A percentile compares a stretch with the other conserved stretches of the same genome.
Conservation (phyloP, 2,113 vertebrate genomes). For the Vulpes vulpes region DNA sequence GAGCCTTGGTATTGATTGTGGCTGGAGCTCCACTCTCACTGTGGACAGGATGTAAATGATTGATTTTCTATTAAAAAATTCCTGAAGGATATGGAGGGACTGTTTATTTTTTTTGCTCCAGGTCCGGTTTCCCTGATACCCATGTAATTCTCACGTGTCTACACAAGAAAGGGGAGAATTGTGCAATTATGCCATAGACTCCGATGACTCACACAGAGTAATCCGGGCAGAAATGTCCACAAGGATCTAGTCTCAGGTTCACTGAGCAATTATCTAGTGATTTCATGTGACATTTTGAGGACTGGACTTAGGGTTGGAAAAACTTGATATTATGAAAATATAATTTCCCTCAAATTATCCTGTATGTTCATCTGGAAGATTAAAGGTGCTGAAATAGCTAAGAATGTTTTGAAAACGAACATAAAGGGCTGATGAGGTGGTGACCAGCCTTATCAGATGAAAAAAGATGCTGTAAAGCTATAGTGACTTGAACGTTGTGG, state of each 20-base stretch:
- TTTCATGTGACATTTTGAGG: neutral
- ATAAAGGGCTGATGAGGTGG: neutral
- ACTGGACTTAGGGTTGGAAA: neutral
- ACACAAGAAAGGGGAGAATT: constrained; percentile 9
- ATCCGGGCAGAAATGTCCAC: neutral
- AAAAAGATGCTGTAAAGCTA: neutral
- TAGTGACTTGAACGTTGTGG: neutral
- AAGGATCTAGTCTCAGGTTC: neutral
- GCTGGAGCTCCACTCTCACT: neutral
- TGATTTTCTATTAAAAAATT: constrained; percentile 64
- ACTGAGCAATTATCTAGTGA: neutral
- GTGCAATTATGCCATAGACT: neutral
- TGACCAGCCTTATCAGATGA: neutral
- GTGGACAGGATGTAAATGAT: constrained; percentile 36
- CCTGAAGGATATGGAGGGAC: neutral
- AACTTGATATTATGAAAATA: constrained; percentile 20
- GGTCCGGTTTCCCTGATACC: neutral
- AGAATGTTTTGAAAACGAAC: neutral
- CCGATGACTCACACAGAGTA: neutral
- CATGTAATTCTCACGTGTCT: neutral
- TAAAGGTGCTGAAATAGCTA: constrained; percentile 9
- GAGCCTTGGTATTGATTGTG: neutral
- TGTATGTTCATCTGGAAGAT: neutral
- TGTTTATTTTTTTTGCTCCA: constrained; percentile 8
- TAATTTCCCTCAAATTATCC: constrained; percentile 10